Base-by-base conservation (phyloP, 2,797 vertebrate species). In the Oreonectes daqikongensis region DNA sequence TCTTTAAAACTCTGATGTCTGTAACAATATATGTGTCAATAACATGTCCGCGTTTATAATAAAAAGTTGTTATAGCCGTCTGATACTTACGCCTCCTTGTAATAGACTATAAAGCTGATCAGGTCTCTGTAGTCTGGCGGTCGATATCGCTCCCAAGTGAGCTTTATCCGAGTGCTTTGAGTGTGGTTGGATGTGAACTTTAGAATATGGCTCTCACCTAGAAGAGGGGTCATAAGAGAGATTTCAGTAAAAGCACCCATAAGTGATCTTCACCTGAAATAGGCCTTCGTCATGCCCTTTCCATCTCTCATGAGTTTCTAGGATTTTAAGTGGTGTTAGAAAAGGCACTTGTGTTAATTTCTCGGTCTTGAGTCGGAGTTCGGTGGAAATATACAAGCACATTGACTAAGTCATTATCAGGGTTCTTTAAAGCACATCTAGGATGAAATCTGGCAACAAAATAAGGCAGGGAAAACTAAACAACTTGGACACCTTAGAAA, bases 51-150 rank as follows among this genome's bases (percentile, higher is more conserved):
- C 8, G 18, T 61, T 18, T 57, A 14, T 6, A 32, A 75, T 15
- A 38, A 20, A n/a, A 60, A 68, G 38, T 60, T 32, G 26, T 60
- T 32, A 17, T 12, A 9, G 69, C 40, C 14, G 26, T 35, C 24
- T 1, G 22, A 70, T 78, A 98, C 97, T 97, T 87, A 99, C 98
- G 97, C 95, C 76, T 99, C 97, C 86, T 98, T 99, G 90, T 96
- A 99, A 93, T 97, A 99, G 75, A 99, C 95, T 0, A 97, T 96
- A 86, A 99, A 99, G 89, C 95, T 98, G 89, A 98, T 95, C 57
- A 98, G 95, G 86, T 96, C 95, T 84, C 92, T 86, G 84, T 95
- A 94, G 85, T 96, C 94, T 0, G 91, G 93, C 0, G 95, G 96
- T 35, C 93, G 91, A 89, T 98, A 98, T 17, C 93, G 92, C 79